Evolutionary conservation across 2,888 invertebrate genomes (phyloP).

Genomic region (Eristalis tenax): DNA sequence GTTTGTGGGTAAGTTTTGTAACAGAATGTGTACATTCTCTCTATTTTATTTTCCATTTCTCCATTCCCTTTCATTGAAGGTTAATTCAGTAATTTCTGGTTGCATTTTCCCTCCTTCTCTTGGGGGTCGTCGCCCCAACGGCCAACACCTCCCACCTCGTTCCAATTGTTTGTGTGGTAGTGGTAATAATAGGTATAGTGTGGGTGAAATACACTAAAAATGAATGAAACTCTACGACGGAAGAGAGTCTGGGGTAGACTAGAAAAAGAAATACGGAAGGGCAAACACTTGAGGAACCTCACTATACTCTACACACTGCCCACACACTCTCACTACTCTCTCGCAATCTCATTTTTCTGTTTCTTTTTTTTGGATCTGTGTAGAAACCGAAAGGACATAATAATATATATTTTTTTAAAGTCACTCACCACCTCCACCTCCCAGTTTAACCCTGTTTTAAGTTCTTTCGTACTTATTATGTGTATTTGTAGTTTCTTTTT

Average conservation of each 20-base stretch:
- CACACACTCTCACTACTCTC: slow-evolving; percentile 3
- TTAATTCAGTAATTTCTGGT: slow-evolving; percentile 72
- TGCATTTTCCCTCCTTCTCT: slow-evolving; percentile 47
- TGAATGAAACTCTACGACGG: slow-evolving; percentile 58
- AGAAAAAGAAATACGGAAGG: slow-evolving; percentile 8
- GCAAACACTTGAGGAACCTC: slow-evolving; percentile 11
- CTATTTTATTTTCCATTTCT: slow-evolving; percentile 57
- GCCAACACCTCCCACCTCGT: background rate
- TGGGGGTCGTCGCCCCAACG: background rate
- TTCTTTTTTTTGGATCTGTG: background rate
- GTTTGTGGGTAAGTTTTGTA: slow-evolving; percentile 61
- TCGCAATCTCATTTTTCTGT: background rate
- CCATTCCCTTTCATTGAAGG: slow-evolving; percentile 71
- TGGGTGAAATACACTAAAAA: slow-evolving; percentile 65
- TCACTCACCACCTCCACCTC: background rate
- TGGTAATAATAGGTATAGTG: slow-evolving; percentile 55
- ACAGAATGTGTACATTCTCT: slow-evolving; percentile 58
- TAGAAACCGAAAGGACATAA: slow-evolving; percentile 70
- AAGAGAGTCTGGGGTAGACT: slow-evolving; percentile 46
- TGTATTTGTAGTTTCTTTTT: slow-evolving; percentile 21
- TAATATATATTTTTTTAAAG: slow-evolving; percentile 57
- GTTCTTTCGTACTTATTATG: slow-evolving; percentile 42
- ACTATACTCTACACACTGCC: background rate
- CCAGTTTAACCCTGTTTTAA: background rate
- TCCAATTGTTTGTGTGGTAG: slow-evolving; percentile 39